phyloP scores from a whole-genome alignment of 2,888 invertebrate genomes.

The Xestia rhomboidea region DNA sequence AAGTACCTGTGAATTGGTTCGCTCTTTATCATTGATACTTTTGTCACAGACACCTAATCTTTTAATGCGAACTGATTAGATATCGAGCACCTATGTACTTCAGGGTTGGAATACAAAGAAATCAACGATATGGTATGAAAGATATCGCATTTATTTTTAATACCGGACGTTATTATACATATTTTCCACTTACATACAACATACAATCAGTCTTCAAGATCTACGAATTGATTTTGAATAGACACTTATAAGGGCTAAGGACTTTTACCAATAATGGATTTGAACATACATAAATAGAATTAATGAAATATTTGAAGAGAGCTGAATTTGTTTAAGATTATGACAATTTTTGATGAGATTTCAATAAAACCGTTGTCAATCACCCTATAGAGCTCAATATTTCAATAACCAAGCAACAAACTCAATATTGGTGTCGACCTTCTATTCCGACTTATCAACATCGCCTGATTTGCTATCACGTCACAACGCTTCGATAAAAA shows the following conservation, averaged over 20 bases:
- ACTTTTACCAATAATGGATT: neutral
- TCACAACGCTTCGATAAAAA: slow-evolving; percentile 7
- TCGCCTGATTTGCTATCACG: neutral
- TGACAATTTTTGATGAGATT: neutral
- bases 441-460: slow-evolving; percentile 8
- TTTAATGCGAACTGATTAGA: slow-evolving; percentile 52
- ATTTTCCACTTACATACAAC: slow-evolving; percentile 17
- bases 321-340: neutral
- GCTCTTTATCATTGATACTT: slow-evolving; percentile 25
- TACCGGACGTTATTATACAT: neutral
- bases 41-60: slow-evolving; percentile 37
- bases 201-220: slow-evolving; percentile 43
- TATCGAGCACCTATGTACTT: slow-evolving; percentile 40
- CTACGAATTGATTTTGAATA: slow-evolving; percentile 14
- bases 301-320: neutral
- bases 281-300: neutral
- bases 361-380: neutral
- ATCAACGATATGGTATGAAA: slow-evolving; percentile 38
- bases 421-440: neutral
- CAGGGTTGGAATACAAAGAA: slow-evolving; percentile 42
- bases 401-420: neutral
- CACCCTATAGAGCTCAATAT: neutral
- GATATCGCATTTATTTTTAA: slow-evolving; percentile 41
- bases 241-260: neutral
- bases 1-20: slow-evolving; percentile 2